Evolutionary conservation across 2,797 vertebrate genomes (phyloP).

Genomic region (Paramormyrops hopkinsi): DNA sequence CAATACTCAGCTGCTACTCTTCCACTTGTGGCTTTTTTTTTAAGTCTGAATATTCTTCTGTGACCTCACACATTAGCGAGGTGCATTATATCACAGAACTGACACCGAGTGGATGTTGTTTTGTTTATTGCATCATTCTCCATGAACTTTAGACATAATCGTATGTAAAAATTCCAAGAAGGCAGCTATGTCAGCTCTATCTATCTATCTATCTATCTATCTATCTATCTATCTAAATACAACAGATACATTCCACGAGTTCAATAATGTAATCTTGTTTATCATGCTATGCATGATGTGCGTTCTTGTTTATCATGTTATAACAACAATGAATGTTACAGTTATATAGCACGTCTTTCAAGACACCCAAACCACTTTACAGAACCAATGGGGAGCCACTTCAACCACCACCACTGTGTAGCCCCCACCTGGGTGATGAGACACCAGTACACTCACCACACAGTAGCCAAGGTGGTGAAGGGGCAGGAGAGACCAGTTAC

Average conservation of each 20-base stretch:
- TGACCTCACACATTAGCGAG: neutral
- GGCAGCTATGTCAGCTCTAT: too few relatives aligned
- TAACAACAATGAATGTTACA: neutral
- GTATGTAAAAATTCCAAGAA: neutral
- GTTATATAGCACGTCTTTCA: neutral
- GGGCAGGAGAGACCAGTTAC: neutral
- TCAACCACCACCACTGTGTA: neutral
- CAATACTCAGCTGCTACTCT: neutral
- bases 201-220: too few relatives aligned
- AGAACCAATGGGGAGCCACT: neutral
- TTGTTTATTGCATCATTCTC: neutral
- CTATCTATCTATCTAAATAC: neutral
- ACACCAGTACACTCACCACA: neutral
- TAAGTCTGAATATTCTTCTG: neutral
- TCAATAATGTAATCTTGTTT: neutral
- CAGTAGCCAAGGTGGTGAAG: neutral
- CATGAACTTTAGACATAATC: neutral
- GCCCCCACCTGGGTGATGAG: neutral
- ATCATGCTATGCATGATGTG: neutral
- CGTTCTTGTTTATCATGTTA: neutral
- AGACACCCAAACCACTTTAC: neutral
- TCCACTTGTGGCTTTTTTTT: neutral
- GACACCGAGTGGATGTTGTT: neutral
- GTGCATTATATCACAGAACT: neutral
- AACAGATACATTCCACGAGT: neutral